Evolutionary conservation across 2,888 invertebrate genomes (phyloP).

Genomic region (Lypha dubia): DNA sequence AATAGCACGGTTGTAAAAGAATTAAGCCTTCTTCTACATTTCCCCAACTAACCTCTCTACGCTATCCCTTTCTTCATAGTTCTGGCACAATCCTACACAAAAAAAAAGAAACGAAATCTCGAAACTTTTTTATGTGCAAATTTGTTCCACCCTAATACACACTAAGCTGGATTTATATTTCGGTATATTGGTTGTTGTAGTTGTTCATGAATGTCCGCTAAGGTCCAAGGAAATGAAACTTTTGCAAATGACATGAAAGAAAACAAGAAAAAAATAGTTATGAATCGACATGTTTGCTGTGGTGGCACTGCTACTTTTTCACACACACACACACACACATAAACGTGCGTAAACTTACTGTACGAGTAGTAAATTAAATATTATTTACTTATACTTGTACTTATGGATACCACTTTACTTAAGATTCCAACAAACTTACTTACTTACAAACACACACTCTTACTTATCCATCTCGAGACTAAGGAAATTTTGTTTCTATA

Average conservation of each 20-base stretch:
- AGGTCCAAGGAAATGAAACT: constrained; percentile 25
- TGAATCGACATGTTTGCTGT: constrained; percentile 39
- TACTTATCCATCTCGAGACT: constrained; percentile 11
- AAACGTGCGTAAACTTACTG: neutral
- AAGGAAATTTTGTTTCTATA: neutral
- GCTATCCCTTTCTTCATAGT: too few species aligned
- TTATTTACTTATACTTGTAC: constrained; percentile 51
- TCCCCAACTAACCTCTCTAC: too few species aligned
- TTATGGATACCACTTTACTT: constrained; percentile 11
- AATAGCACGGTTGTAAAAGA: too few species aligned
- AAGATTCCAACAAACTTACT: constrained; percentile 3
- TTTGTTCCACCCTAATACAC: neutral
- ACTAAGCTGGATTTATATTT: neutral
- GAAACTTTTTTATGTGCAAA: neutral
- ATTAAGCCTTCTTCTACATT: too few species aligned
- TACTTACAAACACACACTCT: neutral
- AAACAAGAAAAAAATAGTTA: constrained; percentile 28
- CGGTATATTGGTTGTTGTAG: neutral
- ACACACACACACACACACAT: too few species aligned
- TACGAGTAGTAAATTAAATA: constrained; percentile 51
- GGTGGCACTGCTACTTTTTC: constrained; percentile 8
- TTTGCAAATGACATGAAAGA: constrained; percentile 50
- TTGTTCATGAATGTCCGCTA: neutral
- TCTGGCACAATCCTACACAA: too few species aligned
- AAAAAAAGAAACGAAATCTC: too few species aligned